Conservation (phyloP, 2,113 vertebrate genomes). For the Urocolius indicus region DNA sequence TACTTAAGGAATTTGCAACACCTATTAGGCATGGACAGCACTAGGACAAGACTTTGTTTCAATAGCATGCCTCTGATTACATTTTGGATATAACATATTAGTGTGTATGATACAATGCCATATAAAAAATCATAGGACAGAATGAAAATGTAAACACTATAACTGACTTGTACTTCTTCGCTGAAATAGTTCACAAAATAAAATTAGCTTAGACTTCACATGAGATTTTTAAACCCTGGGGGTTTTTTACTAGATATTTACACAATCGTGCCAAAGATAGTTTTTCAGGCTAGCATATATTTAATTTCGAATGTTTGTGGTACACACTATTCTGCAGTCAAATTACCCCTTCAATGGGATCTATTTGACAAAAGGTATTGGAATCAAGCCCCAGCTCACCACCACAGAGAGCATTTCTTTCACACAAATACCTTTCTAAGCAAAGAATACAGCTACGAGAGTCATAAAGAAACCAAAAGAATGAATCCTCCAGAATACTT, state of each 20-base stretch:
- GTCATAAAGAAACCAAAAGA: neutral
- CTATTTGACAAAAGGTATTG: rapidly evolving
- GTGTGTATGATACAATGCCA: rapidly evolving
- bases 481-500: neutral
- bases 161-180: neutral
- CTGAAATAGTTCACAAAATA: neutral
- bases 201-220: neutral
- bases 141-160: neutral
- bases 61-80: neutral
- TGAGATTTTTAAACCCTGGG: neutral
- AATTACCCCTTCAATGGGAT: neutral
- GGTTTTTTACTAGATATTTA: neutral
- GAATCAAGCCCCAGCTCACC: neutral
- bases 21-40: neutral
- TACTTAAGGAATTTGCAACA: neutral
- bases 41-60: neutral
- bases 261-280: neutral
- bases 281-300: neutral
- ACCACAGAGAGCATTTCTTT: neutral
- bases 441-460: neutral
- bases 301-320: rapidly evolving
- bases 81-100: neutral
- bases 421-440: neutral
- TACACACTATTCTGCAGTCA: neutral
- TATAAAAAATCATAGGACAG: neutral